Base-by-base conservation (phyloP, 2,797 vertebrate species). In the Notolabrus celidotus region DNA sequence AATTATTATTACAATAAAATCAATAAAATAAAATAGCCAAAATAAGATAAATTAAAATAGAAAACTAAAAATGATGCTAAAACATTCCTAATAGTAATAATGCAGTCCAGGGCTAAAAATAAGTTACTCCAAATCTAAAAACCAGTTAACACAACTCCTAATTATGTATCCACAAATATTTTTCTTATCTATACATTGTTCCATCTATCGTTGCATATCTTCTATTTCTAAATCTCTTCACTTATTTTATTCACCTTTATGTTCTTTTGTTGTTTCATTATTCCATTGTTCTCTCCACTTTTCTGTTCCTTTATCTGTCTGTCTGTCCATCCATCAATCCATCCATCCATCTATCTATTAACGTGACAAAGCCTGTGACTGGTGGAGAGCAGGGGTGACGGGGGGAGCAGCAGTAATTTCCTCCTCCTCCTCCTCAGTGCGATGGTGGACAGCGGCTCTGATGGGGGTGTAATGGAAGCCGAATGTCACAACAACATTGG, bases 401-500 rank as follows among this genome's bases (percentile, higher is more conserved):
- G 51, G 74, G 66, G 51, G 74, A 66, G 53, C 65, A 80, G 79
- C 80, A 65, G 85, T 82, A 65, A 87, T 87, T 79, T 82, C 70
- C 71, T 87, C 45, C 25, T 59, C 65, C 39, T 56, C 61, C 50
- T 65, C 60, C 54, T 67, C 68, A 0, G 80, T 31, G 66, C 66
- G 71, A 53, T 39, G 43, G 45, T 57, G 56, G 71, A 73, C 77
- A 56, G 83, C 62, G 27, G 43, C 54, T 73, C 56, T 85, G 90
- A 86, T 83, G 79, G 68, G 62, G 65, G 36, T 71, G 80, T 84
- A 84, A 88, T 88, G 76, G 80, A 86, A 78, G 76, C 72, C 11
- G 73, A 74, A 76, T 83, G 86, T 88, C 83, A 89, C 84, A 79
- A 79, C 82, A 85, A 80, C 59, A 64, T 3, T 58, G 63, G 60